Conservation (phyloP, 2,113 vertebrate species). For the Chamaea fasciata region DNA sequence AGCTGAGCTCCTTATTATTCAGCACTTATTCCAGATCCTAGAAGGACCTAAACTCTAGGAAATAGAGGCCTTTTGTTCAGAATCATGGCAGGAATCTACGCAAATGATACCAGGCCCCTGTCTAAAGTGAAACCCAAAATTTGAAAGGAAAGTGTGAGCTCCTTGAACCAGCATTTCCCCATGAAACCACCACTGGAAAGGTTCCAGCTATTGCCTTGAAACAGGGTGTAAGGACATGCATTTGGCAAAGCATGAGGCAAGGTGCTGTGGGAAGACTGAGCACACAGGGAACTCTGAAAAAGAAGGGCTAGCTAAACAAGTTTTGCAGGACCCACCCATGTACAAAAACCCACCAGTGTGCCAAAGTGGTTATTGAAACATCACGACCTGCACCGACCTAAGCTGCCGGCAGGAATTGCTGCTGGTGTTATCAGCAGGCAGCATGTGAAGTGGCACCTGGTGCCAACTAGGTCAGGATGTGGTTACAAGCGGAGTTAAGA, state of each 20-base stretch:
- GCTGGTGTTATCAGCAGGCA: background rate
- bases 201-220: background rate
- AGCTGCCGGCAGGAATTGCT: background rate
- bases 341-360: background rate
- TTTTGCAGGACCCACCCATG: constrained; percentile 9
- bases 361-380: background rate
- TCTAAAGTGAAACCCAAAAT: background rate
- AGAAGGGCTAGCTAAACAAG: constrained; percentile 4
- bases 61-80: background rate
- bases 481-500: background rate
- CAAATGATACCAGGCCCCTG: background rate
- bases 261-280: constrained; percentile 1
- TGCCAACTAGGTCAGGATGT: background rate
- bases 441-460: rapidly evolving
- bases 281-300: background rate
- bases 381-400: background rate
- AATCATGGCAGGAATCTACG: background rate
- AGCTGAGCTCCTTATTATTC: background rate
- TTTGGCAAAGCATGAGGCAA: background rate
- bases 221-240: background rate
- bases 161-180: background rate
- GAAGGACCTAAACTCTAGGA: background rate
- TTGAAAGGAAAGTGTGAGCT: background rate
- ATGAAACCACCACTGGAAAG: background rate
- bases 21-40: background rate